These are phyloP conservation scores for Apodemus speciosus DNA, from an alignment of 2,113 vertebrate species.

Conservation along the genomic window DNA sequence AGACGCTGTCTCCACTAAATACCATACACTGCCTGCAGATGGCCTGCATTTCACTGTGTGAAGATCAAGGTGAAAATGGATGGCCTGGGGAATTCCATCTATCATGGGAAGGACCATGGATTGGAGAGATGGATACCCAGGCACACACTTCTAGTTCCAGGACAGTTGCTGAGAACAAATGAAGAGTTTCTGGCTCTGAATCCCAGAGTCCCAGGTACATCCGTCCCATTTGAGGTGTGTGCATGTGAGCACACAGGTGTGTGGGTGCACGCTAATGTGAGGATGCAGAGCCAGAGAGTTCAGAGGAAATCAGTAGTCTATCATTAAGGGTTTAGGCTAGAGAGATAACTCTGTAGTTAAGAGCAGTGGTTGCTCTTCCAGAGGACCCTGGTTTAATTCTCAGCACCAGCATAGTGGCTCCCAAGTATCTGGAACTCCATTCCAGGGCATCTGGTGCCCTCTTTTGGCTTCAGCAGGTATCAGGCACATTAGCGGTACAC, in stretches of 20 bases:
- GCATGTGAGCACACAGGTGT: neutral
- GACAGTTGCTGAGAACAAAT: neutral
- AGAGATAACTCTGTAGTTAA: neutral
- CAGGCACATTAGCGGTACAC: neutral
- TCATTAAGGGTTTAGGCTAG: neutral
- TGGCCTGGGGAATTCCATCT: neutral
- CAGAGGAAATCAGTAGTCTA: neutral
- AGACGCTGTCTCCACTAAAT: neutral
- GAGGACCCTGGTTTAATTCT: neutral
- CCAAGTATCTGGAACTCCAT: neutral
- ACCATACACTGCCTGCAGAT: neutral
- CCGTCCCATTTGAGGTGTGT: neutral
- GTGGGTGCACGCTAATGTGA: too few relatives aligned
- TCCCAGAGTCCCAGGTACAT: neutral
- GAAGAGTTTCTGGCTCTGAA: constrained; percentile 4
- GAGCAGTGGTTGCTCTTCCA: neutral
- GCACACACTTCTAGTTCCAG: neutral
- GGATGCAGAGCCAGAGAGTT: neutral
- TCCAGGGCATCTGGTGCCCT: neutral
- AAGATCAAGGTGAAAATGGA: neutral
- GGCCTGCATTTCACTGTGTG: neutral
- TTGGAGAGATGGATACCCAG: neutral
- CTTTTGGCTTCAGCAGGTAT: neutral
- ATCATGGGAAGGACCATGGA: neutral
- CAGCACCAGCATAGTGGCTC: too few relatives aligned